phyloP scores from a whole-genome alignment of 2,888 invertebrate genomes.

The Selenia dentaria region DNA sequence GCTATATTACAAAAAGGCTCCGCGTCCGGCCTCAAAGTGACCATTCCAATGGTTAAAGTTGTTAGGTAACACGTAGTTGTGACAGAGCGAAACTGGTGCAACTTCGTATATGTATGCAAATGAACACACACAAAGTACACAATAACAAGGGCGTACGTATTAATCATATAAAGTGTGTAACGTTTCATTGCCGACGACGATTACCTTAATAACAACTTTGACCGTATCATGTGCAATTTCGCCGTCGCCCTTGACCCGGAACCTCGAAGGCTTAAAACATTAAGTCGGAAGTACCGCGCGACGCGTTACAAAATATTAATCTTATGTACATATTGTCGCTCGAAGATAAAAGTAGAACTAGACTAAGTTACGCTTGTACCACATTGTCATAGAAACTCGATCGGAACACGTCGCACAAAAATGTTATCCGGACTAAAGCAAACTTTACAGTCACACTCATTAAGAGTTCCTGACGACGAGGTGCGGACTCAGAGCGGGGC shows the following conservation, averaged over 20 bases:
- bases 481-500: constrained; percentile 30
- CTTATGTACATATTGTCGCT: constrained; percentile 85
- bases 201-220: constrained; percentile 28
- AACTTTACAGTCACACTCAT: constrained; percentile 23
- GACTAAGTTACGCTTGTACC: constrained; percentile 49
- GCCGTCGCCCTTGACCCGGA: constrained; percentile 29
- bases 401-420: constrained; percentile 11
- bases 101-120: constrained; percentile 8
- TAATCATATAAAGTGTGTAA: constrained; percentile 11
- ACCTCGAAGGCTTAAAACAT: constrained; percentile 36
- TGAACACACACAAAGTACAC: constrained; percentile 1
- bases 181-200: constrained; percentile 36
- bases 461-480: constrained; percentile 21
- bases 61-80: neutral
- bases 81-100: neutral
- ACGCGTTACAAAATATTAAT: constrained; percentile 78
- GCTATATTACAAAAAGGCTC: constrained; percentile 47
- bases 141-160: constrained; percentile 15
- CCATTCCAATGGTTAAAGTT: constrained; percentile 1
- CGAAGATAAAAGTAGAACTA: constrained; percentile 78
- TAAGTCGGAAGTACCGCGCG: constrained; percentile 56
- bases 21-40: constrained; percentile 13
- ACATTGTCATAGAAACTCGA: constrained; percentile 25
- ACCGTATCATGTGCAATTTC: constrained; percentile 32
- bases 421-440: constrained; percentile 12